Evolutionary conservation across 2,888 invertebrate species (phyloP), one percentile per base, ranked within the genome.

Genomic region (Biston betularia): DNA sequence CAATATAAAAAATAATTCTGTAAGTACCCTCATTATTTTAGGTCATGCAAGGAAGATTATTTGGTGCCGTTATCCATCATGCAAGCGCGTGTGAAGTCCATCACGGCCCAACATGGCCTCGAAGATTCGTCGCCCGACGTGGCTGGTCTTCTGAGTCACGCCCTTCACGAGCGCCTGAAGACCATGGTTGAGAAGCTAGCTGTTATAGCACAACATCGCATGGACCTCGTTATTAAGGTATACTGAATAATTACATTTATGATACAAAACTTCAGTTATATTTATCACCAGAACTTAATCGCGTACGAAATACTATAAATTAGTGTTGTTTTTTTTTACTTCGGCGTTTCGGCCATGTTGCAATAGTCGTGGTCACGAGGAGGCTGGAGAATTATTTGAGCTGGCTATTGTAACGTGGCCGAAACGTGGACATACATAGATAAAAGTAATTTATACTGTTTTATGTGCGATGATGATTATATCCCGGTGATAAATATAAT

Each of bases 21-120:
- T n/a, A n/a, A n/a, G n/a, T n/a, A 1, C 38, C 38, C 38, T 8
- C 14, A 6, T 49, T 14, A 11, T 63, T 48, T 9, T 72, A 90
- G 92, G 63, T 98, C 98, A 0, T 98, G 98, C 92, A 98, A 98
- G 89, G 99, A 99, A 84, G 98, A 99, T 87, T 95, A 96, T 79
- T 96, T 98, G 86, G 95, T 98, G 74, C 96, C 97, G 76, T 94
- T 97, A 89, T 94, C 95, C 61, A 95, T 97, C 63, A 94, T 98
- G 82, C 97, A 97, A 83, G 95, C 96, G 69, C 96, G 96, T 82
- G 95, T 98, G 82, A 96, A 96, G 84, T 95, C 96, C 81, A 95
- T 96, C 75, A 95, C 97, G 91, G 95, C 96, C 85, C 95, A 94
- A 84, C 94, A 97, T 82, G 97, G 97, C 5, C 89, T 99, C 65